Base-by-base conservation (phyloP, 2,797 vertebrate genomes). In the Arrhamphus sclerolepis region DNA sequence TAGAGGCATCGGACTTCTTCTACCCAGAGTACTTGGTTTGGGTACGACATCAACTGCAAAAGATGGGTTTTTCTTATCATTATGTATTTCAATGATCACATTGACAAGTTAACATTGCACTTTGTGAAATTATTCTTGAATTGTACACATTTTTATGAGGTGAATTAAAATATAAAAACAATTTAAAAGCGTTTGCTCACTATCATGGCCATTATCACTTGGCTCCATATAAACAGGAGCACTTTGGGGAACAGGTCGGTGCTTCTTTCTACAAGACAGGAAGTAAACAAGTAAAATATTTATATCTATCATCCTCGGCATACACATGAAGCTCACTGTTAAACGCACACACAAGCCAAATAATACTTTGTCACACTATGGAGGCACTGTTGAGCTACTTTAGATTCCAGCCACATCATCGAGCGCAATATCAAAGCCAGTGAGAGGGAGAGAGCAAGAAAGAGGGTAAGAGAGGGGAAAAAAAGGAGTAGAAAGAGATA, bases 191-290 rank as follows among this genome's bases (percentile, higher is more conserved):
- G 17, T 4, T 31, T 62, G 34, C 86, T 94, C 88, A 97, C 97
- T 93, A 67, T 98, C 95, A 5, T 94, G 87, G 69, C 96, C 95
- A 49, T 92, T 95, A 49, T 97, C 95, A 0, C 88, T 90, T 76
- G 94, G 94, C 56, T 96, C 96, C 4, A 92, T 5, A 9, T 94
- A 95, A 66, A 94, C 86, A 0, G 94, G 90, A 39, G 90, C 84
- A 21, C 85, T 91, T 63, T 96, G 95, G 10, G 94, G 92, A 57
- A 94, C 93, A 0, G 92, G 75, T 75, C 94, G 93, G 31, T 92
- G 89, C 79, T 96, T 96, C 84, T 95, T 94, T 89, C 97, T 99
- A 69, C 9, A 86, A 66, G 18, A 62, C 16, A 17, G 29, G 56
- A 17, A 58, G 16, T 0, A 48, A 48, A 19, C 6, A 22, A 21